phyloP scores from a whole-genome alignment of 2,113 vertebrate species.

The Malurus cyaneus region DNA sequence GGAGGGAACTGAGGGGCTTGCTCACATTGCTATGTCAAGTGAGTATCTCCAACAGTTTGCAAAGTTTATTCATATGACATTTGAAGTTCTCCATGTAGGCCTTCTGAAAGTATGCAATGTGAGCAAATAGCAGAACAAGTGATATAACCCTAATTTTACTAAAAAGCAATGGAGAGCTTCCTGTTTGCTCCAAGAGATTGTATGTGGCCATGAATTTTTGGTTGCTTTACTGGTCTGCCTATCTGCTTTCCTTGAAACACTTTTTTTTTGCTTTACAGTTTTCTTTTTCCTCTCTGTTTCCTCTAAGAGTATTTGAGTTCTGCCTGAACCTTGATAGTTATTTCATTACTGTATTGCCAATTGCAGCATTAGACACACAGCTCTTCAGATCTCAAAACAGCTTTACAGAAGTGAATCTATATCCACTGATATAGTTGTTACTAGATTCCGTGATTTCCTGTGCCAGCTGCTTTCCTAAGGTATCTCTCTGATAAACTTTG shows the following conservation, averaged over 20 bases:
- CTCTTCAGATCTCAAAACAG: background rate
- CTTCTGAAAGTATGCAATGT: background rate
- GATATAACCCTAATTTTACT: background rate
- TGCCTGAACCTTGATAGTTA: background rate
- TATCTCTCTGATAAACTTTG: background rate
- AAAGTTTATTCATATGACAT: background rate
- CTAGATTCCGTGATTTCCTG: background rate
- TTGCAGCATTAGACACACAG: background rate
- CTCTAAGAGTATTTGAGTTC: background rate
- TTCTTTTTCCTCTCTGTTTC: background rate
- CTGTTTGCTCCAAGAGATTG: background rate
- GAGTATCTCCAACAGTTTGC: background rate
- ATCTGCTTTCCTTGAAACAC: background rate
- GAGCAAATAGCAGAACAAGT: background rate
- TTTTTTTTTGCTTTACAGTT: background rate
- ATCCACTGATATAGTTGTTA: background rate
- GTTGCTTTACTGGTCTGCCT: background rate
- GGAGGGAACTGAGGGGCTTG: background rate
- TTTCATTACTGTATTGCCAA: background rate
- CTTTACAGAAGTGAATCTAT: background rate
- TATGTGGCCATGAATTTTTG: background rate
- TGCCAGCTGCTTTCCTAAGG: background rate
- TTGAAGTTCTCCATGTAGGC: background rate
- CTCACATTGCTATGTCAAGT: background rate
- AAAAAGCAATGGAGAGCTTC: background rate